phyloP scores from a whole-genome alignment of 2,797 vertebrate genomes.

The Rhincodon typus region DNA sequence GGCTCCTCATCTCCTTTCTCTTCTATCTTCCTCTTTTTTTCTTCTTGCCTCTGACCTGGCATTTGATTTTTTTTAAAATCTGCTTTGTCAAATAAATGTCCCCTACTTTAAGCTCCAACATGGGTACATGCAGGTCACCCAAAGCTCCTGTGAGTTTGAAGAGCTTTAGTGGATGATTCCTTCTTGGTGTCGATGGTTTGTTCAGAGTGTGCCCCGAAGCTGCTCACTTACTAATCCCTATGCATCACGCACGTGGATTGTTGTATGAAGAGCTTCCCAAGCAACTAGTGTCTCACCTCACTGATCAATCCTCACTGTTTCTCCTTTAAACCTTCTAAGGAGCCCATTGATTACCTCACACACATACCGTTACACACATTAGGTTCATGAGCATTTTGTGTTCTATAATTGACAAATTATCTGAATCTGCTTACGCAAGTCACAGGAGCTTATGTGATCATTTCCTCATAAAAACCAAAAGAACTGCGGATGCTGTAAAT shows the following conservation, averaged over 20 bases:
- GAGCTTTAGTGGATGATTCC: not conserved
- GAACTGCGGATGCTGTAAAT: no score
- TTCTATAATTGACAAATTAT: not conserved
- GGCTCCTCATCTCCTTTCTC: not conserved
- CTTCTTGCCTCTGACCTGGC: not conserved
- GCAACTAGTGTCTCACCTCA: not conserved
- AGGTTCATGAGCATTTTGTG: not conserved
- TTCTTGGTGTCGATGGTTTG: not conserved
- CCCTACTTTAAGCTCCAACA: not conserved
- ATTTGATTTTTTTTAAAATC: not conserved
- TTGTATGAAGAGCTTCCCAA: not conserved
- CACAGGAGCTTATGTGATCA: not conserved
- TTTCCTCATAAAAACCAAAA: not conserved
- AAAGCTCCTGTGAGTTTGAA: not conserved
- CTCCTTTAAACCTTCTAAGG: not conserved
- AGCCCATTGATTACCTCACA: not conserved
- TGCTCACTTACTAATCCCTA: not conserved
- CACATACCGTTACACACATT: not conserved
- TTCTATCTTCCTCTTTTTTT: slow-evolving; percentile 35
- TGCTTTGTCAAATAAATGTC: no score
- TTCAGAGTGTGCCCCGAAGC: not conserved
- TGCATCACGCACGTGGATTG: not conserved
- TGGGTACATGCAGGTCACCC: not conserved
- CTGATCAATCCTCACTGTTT: not conserved
- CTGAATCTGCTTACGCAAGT: not conserved